A percentile compares a stretch with the other conserved stretches of the same genome.
Evolutionary conservation across 2,113 vertebrate genomes (phyloP).

Genomic region (Pluvialis apricaria): DNA sequence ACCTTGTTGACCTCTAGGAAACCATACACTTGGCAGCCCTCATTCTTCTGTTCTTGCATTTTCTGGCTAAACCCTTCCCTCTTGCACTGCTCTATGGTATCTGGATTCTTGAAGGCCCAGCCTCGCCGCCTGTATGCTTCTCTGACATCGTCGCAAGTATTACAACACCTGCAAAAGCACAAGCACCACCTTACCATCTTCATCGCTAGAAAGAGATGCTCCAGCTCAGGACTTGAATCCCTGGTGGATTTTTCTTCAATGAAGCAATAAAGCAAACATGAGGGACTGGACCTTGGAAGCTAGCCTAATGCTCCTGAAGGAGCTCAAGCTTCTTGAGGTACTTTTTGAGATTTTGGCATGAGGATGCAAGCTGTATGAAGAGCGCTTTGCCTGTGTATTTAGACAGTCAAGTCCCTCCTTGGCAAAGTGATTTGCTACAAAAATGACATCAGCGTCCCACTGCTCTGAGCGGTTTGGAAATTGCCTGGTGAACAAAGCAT

Average conservation of each 20-base stretch:
- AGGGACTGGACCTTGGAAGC: background rate
- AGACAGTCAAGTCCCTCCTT: background rate
- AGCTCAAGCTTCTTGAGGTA: background rate
- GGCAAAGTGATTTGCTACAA: background rate
- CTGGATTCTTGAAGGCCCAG: constrained; percentile 97
- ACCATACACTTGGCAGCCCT: constrained; percentile 95
- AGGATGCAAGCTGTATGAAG: background rate
- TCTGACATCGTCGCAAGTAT: constrained; percentile 94
- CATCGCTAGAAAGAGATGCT: background rate
- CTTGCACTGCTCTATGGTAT: constrained; percentile 96
- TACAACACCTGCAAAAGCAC: constrained; percentile 85
- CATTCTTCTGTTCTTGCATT: constrained; percentile 99
- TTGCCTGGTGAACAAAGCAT: background rate
- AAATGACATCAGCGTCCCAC: background rate
- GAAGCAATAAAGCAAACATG: background rate
- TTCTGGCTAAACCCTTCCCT: constrained; percentile 97
- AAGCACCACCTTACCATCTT: background rate
- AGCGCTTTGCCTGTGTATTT: background rate
- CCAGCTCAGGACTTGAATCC: background rate
- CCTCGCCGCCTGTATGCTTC: constrained; percentile 93
- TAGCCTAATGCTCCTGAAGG: background rate
- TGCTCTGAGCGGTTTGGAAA: background rate
- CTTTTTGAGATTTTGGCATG: background rate
- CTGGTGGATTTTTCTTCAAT: background rate
- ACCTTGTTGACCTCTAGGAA: constrained; percentile 99